Percentiles rank a stretch among this genome's conserved stretches.
These are phyloP conservation scores for Xyrichtys novacula DNA, from an alignment of 2,797 vertebrate species.

Conservation along the genomic window DNA sequence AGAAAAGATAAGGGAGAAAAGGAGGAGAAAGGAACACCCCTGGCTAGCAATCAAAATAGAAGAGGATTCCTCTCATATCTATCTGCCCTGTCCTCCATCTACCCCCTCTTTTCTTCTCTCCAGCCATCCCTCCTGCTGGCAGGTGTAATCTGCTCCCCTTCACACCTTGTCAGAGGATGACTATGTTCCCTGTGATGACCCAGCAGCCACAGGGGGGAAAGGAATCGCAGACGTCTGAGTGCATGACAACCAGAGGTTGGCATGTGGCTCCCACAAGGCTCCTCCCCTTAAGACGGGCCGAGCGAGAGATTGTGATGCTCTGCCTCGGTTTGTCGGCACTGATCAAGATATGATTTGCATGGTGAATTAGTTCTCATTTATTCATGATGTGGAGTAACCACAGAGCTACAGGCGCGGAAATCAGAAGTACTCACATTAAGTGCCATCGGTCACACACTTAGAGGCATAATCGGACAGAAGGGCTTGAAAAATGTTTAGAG, in stretches of 20 bases:
- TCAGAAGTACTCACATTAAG: constrained; percentile 39
- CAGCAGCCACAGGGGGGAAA: constrained; percentile 49
- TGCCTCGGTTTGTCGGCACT: constrained; percentile 48
- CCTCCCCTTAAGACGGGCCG: constrained; percentile 29
- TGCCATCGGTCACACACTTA: constrained; percentile 48
- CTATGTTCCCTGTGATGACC: constrained; percentile 60
- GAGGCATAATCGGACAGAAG: constrained; percentile 44
- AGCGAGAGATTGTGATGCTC: constrained; percentile 38
- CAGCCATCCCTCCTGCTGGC: constrained; percentile 69
- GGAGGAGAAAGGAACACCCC: constrained; percentile 46
- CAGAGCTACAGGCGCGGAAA: constrained; percentile 42
- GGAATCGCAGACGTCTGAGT: background rate
- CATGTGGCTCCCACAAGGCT: constrained; percentile 48
- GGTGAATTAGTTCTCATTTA: constrained; percentile 65
- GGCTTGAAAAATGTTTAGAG: constrained; percentile 23
- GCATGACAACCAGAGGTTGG: constrained; percentile 64
- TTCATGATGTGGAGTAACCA: constrained; percentile 40
- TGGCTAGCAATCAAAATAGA: constrained; percentile 68
- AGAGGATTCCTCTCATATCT: constrained; percentile 68
- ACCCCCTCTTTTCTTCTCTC: constrained; percentile 45
- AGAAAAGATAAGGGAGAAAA: constrained; percentile 9
- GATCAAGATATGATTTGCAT: constrained; percentile 69
- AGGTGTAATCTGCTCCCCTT: constrained; percentile 81
- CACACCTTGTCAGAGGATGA: constrained; percentile 75
- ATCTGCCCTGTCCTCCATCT: constrained; percentile 58